Base-by-base conservation (phyloP, 2,113 vertebrate species). In the Channa maculata region DNA sequence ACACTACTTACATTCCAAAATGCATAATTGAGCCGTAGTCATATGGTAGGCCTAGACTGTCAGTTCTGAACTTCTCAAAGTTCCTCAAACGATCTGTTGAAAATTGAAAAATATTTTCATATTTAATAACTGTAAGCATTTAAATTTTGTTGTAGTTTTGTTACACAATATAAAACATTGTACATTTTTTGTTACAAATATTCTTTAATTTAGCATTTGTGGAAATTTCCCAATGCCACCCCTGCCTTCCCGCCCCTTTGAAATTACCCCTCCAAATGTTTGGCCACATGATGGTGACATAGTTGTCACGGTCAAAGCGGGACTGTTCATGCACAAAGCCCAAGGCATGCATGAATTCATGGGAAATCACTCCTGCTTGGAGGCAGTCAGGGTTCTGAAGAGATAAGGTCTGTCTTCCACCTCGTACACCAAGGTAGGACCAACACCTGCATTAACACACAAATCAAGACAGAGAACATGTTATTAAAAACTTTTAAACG, bases 1-100 rank as follows among this genome's bases (percentile, higher is more conserved):
- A 33, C 8, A 46, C 8, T 38, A 87, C 90, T 88, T 89, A 95
- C 94, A 79, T 95, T 63, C 94, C 94, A 86, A 94, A 95, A 86
- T 96, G 95, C 94, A 95, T 94, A 79, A 96, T 90, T 51, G 95
- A 96, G 67, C 75, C 24, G 9, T 94, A 95, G 78, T 96, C 95
- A 58, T 96, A 95, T 0, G 92, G 91, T 2, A 91, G 83, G 65
- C 88, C 69, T 85, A 94, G 34, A 77, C 50, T 91, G 54, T 94
- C 90, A 0, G 93, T 91, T 70, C 74, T 89, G 78, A 93, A 90
- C 86, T 92, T 92, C 43, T 92, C 90, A 91, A 95, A 95, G 82
- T 95, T 95, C 68, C 89, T 91, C 53, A 92, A 41, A 8, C 86
- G 86, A 91, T 94, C 94, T 95, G 76, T 80, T 77, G 44, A 58